A percentile compares a stretch with the other conserved stretches of the same genome.
These are phyloP conservation scores for Malurus alboscapulatus DNA, from an alignment of 2,113 vertebrate genomes.

Conservation along the genomic window DNA sequence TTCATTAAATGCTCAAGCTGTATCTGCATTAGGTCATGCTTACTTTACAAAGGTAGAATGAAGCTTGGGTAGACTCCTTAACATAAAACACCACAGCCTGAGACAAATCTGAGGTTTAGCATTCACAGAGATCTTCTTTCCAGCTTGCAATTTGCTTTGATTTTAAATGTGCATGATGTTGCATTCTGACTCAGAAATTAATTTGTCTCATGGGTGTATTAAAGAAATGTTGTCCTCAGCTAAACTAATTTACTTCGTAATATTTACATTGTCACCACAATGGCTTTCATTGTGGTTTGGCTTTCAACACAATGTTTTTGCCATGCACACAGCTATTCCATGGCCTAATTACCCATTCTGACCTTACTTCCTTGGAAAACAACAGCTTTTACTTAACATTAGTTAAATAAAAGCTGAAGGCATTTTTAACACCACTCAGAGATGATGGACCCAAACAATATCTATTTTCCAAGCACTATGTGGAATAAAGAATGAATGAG, in stretches of 20 bases:
- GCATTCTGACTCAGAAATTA: neutral
- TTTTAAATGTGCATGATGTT: neutral
- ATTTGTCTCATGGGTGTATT: neutral
- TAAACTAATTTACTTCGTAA: neutral
- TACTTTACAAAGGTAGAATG: neutral
- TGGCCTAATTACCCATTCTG: neutral
- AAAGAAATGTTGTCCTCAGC: neutral
- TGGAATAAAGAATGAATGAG: neutral
- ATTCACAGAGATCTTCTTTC: neutral
- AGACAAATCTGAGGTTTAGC: neutral
- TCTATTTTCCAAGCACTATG: neutral
- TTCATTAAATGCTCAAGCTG: neutral
- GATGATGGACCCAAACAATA: neutral
- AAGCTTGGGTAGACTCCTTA: neutral
- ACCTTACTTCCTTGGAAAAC: neutral
- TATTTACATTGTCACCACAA: slow-evolving; percentile 25
- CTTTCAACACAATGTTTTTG: neutral
- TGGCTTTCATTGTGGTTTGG: too few species aligned
- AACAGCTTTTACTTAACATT: neutral
- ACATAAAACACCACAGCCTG: neutral
- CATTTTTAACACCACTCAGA: neutral
- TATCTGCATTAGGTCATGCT: neutral
- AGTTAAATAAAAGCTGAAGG: neutral
- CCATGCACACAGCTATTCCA: neutral
- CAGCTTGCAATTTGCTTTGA: neutral